Base-by-base conservation (phyloP, 2,888 invertebrate species). In the Meiosimyza decipiens region DNA sequence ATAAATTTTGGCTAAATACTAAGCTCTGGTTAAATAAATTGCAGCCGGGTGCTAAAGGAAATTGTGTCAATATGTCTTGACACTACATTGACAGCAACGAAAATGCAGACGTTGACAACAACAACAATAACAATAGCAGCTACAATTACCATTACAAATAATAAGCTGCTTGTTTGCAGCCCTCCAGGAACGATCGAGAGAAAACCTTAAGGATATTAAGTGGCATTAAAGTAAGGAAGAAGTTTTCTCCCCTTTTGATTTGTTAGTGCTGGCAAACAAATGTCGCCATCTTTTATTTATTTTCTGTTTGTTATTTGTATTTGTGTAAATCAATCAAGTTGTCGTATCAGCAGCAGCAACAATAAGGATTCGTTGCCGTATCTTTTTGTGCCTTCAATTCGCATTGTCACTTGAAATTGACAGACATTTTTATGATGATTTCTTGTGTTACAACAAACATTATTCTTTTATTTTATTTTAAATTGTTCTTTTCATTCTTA, bases 271-370 rank as follows among this genome's bases (percentile, higher is more conserved):
- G 47, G 49, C 63, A 33, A 22, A 64, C 50, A 40, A 64, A 64
- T 64, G 51, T 64, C 28, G 64, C 64, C 51, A 51, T 64, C 51
- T 64, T 64, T 64, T 28, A 15, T 40, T 40, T 62, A 62, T 62
- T 62, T 62, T 47, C 50, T 1, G 3, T 49, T 49, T 47, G 50
- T 60, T 12, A 60, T 60, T 22, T 6, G 22, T 64, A 51, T 64
- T 64, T 64, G 64, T 51, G 12, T 51, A 28, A 64, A 64, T 64
- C 64, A 64, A 64, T 64, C 64, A 64, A 64, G 51, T 64, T 12
- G 64, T 28, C 18, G 51, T 12, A 16, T 40, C 47, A 47, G 49
- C 63, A 47, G 13, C 64, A 64, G 18, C 63, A n/a, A 50, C 18
- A 49, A 64, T 16, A 64, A 64, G 51, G 18, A 51, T 15, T 51